Base-by-base conservation (phyloP, 2,888 invertebrate species). In the Trypoxylon attenuatum region DNA sequence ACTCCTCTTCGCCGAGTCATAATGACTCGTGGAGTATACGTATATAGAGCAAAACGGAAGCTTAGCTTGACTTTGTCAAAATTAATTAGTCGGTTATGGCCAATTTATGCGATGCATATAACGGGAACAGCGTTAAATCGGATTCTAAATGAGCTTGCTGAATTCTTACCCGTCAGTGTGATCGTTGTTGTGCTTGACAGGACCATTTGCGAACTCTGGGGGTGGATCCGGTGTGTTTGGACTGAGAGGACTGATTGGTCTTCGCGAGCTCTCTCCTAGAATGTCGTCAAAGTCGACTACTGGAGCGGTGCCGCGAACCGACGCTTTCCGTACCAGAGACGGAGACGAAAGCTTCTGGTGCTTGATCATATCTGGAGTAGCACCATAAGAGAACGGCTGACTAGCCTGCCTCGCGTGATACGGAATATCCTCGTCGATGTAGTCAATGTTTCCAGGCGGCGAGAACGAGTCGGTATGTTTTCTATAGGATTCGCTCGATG, bases 331-430 rank as follows among this genome's bases (percentile, higher is more conserved):
- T 82, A 95, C 95, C 85, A 95, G 90, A 87, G 94, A 93, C 63
- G 95, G 95, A 88, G 94, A 95, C 82, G 94, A 93, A 74, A 94
- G 90, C 81, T 94, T 94, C 86, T 92, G 91, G 81, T 92, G 91
- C 69, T 91, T 92, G 80, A 93, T 90, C 92, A 92, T 92, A 83
- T 90, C 90, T 78, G 89, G 87, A 64, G 92, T 91, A 67, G 91
- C 92, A 58, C 95, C 95, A 91, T 96, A 96, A 59, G 94, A 94
- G 88, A 96, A 96, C 68, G 96, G 96, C 80, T 94, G 92, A 80
- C 94, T 94, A 88, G 96, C 94, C 78, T 94, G 92, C 82, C 96
- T 91, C 83, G 96, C 96, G 92, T 96, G 96, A 89, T 96, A 96
- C 78, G 96, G 96, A 87, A 95, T 95, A 87, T 92, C 91, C 71